Percentiles rank a stretch among this genome's conserved stretches.
Evolutionary conservation across 2,888 invertebrate species (phyloP).

Genomic region (Gymnocheta viridis): DNA sequence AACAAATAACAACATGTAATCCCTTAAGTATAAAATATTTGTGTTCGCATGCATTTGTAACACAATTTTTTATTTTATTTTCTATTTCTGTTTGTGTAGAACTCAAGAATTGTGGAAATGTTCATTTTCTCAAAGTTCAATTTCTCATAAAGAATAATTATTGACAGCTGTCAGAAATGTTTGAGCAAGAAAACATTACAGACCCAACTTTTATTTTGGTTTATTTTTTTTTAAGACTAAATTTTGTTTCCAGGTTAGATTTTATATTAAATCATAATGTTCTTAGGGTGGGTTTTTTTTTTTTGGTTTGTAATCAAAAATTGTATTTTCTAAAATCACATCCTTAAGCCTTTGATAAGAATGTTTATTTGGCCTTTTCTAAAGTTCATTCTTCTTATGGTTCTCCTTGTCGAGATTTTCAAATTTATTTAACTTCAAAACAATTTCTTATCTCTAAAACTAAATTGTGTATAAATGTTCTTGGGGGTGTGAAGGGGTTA

Average conservation of each 20-base stretch:
- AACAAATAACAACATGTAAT: constrained; percentile 16
- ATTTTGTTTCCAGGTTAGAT: not conserved
- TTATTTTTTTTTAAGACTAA: not conserved
- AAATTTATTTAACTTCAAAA: not conserved
- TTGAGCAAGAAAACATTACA: not conserved
- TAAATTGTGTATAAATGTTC: not conserved
- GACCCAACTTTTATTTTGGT: too few relatives aligned
- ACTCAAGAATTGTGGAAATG: not conserved
- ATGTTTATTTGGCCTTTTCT: not conserved
- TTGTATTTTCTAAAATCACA: not conserved
- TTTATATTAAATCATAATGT: not conserved
- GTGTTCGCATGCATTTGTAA: not conserved
- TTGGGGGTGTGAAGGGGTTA: not conserved
- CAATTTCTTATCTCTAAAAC: not conserved
- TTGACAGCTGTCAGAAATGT: constrained; percentile 47
- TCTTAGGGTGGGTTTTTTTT: constrained; percentile 5
- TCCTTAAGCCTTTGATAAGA: not conserved
- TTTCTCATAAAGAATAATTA: constrained; percentile 1
- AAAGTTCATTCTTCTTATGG: not conserved
- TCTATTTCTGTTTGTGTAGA: not conserved
- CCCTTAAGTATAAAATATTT: constrained; percentile 9
- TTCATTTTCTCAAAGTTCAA: not conserved
- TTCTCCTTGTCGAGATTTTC: not conserved
- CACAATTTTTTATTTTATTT: not conserved
- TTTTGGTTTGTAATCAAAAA: not conserved